Evolutionary conservation across 30 jellyfish, hydroid and myxozoan species (phyloP), one percentile per base, ranked within the genome.

Genomic region (Catostylus mosaicus): DNA sequence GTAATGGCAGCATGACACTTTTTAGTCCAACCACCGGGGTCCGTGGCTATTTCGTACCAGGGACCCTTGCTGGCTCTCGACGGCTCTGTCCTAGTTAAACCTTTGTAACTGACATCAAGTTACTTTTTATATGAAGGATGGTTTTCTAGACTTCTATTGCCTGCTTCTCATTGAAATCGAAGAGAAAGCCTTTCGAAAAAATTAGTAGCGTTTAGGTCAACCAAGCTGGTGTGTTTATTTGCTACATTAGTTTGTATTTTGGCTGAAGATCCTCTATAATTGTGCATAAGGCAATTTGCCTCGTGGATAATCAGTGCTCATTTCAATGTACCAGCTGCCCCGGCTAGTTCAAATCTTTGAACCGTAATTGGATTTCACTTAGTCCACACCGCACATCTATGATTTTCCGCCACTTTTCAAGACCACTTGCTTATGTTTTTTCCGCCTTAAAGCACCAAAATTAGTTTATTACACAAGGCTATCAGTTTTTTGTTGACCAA

Each of bases 251-350:
- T 76, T 45, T 60, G 88, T 62, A 76, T 76, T 67, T 80, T 68
- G 78, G 84, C 84, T 37, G 81, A 71, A 51, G 84, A 80, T 66
- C 84, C 91, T 26, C 63, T 37, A 59, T 80, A 80, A 80, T 80
- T 80, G 84, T 62, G 68, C 91, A 54, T 80, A 80, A 80, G 82
- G 84, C 91, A 80, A 80, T 80, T 80, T 80, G 84, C 76, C 72
- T 48, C 78, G 57, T 59, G 77, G 88, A 47, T 76, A 36, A 76
- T 69, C 30, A 75, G 88, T 51, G 88, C 88, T 76, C 78, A 40
- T 76, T 76, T 76, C 45, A 23, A 20, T 60, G 88, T 60, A 48
- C 68, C 88, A 76, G 71, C 88, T 76, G 88, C 78, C 78, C 30
- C 38, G 59, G 37, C 66, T 34, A 30, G 67, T 32, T 7, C 67